Base-by-base conservation (phyloP, 2,113 vertebrate genomes). In the Ophiodon elongatus region DNA sequence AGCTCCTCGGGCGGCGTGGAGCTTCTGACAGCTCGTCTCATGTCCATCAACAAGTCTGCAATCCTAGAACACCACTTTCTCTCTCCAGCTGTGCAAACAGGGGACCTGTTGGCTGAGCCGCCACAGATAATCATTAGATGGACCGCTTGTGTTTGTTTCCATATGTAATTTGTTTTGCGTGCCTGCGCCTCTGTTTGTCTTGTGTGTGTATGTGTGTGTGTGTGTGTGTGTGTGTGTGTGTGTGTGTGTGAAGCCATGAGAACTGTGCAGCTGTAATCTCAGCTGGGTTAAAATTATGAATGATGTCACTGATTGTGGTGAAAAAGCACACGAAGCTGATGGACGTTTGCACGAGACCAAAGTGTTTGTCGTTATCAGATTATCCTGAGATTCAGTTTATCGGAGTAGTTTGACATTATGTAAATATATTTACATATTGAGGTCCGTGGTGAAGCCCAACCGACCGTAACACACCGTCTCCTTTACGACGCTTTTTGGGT, bases 81-180 rank as follows among this genome's bases (percentile, higher is more conserved):
- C 39, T 4, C 52, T 72, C 76, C 88, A 93, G 87, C 92, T 94
- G 92, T 83, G 71, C 83, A 92, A 92, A 91, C 83, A 85, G 1
- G 14, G 17, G 43, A 33, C 8, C 27, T 71, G 76, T 68, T 39
- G 50, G 9, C 23, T 47, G 65, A 70, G 65, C 43, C 2, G 43
- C 39, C 57, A 35, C 29, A 70, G 63, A 29, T 47, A 69, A 43
- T 52, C 59, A 60, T 73, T 62, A 37, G 41, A 69, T 74, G 54
- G 23, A 50, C 41, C 8, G 7, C 60, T 35, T 29, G 1, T 76
- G 59, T 76, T 39, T 35, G 68, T 59, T 45, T 79, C 50, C 62
- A 19, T 72, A 15, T 43, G 67, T 77, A 13, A 41, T 56, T 52
- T 73, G n/a, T 68, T 83, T 33, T 64, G 25, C 80, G 8, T 52